Base-by-base conservation (phyloP, 2,113 vertebrate genomes). In the Nematolebias whitei region DNA sequence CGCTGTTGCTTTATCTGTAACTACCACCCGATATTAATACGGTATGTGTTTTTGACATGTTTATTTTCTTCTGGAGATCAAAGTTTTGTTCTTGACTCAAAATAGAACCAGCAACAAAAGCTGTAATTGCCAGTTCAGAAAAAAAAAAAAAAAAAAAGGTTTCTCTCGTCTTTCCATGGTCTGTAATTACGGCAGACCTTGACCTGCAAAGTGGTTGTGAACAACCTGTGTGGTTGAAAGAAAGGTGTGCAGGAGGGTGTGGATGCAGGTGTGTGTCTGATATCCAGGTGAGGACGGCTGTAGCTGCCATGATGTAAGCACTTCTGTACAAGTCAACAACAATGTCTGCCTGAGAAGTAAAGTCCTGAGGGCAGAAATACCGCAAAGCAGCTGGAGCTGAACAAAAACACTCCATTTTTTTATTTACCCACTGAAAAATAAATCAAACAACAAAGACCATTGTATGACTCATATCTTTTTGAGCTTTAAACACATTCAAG, bases 181-280 rank as follows among this genome's bases (percentile, higher is more conserved):
- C 78, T 88, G 74, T 86, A 86, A 84, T 86, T 85, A 85, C 57
- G 62, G 55, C 53, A 44, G 71, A 86, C 77, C 78, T 82, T 65
- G 45, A 84, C 54, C 67, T 68, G 55, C 52, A 63, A 79, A 82
- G 76, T 56, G 10, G 54, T 54, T 71, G 45, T n/a, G 48, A 55
- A 56, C 55, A 78, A 70, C 76, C 75, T 67, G 70, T 69, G 72
- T 22, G 68, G 66, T 11, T 78, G 43, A 65, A 73, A 66, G 58
- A 60, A 61, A 73, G 51, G 63, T 49, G 41, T 15, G 12, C 38
- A 51, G 40, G 52, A 44, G 38, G 54, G 55, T 62, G 76, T 23
- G 61, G 59, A 80, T 60, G 67, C 77, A 85, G 84, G 84, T 80
- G 80, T 56, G 65, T 29, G 40, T 68, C 57, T 63, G 54, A 53